These are phyloP conservation scores for Tigriopus californicus DNA, from an alignment of 2,888 invertebrate genomes.

Conservation along the genomic window DNA sequence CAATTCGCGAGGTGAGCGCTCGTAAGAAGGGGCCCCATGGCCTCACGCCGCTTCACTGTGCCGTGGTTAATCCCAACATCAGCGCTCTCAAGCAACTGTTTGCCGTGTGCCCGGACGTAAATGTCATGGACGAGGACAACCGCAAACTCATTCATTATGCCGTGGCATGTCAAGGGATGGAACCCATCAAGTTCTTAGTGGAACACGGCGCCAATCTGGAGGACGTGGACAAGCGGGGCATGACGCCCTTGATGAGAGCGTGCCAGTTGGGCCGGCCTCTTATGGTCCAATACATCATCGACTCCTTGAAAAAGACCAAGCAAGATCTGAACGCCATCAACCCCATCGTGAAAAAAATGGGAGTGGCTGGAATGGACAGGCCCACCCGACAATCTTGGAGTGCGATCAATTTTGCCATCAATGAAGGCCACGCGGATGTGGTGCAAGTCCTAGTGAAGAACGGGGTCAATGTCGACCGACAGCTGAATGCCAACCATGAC, in stretches of 20 bases:
- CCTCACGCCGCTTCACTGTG: slow-evolving; percentile 34
- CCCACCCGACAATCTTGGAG: slow-evolving; percentile 26
- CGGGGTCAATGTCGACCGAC: slow-evolving; percentile 27
- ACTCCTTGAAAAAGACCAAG: slow-evolving; percentile 20
- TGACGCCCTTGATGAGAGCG: slow-evolving; percentile 29
- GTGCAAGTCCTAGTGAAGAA: slow-evolving; percentile 26
- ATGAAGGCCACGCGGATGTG: slow-evolving; percentile 26
- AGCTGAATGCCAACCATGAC: slow-evolving; percentile 26
- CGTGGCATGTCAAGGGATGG: slow-evolving; percentile 32
- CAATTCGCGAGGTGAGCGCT: slow-evolving; percentile 21
- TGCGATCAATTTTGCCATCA: slow-evolving; percentile 29
- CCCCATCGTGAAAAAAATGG: slow-evolving; percentile 22
- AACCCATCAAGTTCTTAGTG: slow-evolving; percentile 26
- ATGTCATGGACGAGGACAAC: slow-evolving; percentile 29
- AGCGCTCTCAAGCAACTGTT: slow-evolving; percentile 29
- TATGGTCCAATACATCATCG: slow-evolving; percentile 27
- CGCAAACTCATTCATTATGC: slow-evolving; percentile 34
- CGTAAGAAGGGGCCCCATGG: slow-evolving; percentile 21
- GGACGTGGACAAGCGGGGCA: slow-evolving; percentile 27
- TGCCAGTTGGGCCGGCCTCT: slow-evolving; percentile 26
- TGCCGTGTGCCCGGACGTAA: slow-evolving; percentile 29
- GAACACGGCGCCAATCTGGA: slow-evolving; percentile 17
- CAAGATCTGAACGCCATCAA: slow-evolving; percentile 17
- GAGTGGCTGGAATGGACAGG: slow-evolving; percentile 27
- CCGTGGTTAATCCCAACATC: slow-evolving; percentile 34